Evolutionary conservation across 2,888 invertebrate species (phyloP).

Genomic region (Byasa hedistus): DNA sequence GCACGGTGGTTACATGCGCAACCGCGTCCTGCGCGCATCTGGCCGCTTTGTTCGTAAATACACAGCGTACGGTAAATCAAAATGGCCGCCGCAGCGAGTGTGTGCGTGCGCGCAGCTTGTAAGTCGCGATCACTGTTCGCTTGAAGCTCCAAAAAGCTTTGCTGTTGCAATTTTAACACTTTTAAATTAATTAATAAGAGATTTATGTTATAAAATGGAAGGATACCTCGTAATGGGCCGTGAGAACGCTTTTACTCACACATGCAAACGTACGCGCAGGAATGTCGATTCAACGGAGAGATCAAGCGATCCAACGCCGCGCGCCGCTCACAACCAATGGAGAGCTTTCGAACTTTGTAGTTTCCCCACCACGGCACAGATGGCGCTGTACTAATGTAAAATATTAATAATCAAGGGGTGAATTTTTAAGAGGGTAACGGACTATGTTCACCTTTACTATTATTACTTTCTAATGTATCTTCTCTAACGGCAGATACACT

Average conservation of each 20-base stretch:
- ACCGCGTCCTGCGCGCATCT: conserved; percentile 79
- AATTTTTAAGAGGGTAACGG: conserved; percentile 35
- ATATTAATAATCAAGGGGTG: conserved; percentile 43
- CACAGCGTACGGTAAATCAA: conserved; percentile 78
- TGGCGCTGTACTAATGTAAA: conserved; percentile 50
- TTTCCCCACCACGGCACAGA: conserved; percentile 54
- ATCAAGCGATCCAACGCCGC: conserved; percentile 71
- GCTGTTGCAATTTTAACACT: conserved; percentile 34
- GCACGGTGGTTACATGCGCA: conserved; percentile 74
- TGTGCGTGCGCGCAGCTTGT: conserved; percentile 71
- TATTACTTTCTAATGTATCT: conserved; percentile 10
- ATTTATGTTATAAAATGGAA: conserved; percentile 22
- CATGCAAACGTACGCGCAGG: conserved; percentile 72
- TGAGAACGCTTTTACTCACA: conserved; percentile 71
- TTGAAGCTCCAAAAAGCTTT: conserved; percentile 37
- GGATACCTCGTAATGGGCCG: conserved; percentile 48
- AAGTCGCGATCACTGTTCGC: conserved; percentile 44
- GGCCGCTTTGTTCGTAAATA: conserved; percentile 80
- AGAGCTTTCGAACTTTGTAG: conserved; percentile 65
- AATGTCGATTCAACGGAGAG: conserved; percentile 80
- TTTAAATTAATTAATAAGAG: conserved; percentile 20
- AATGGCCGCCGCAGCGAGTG: conserved; percentile 69
- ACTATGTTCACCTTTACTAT: background rate
- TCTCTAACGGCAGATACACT: background rate
- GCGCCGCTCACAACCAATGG: conserved; percentile 61